Evolutionary conservation across 2,888 invertebrate species (phyloP), one percentile per base, ranked within the genome.

Genomic region (Punctoribates punctum): DNA sequence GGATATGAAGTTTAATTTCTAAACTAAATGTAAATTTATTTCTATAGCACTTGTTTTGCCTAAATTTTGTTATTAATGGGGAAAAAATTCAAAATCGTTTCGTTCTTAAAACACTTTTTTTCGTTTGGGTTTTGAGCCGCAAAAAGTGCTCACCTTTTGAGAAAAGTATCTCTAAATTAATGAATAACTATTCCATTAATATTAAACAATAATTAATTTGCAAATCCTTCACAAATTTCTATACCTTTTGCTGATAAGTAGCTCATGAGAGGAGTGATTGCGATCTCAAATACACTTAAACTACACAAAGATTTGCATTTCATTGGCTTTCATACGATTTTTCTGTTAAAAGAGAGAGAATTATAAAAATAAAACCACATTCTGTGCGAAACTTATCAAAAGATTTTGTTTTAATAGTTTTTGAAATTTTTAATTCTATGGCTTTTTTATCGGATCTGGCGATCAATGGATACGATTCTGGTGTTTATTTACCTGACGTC

Each of bases 181-280:
- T 60, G 60, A 27, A 27, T 60, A 60, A 60, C 11, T 27, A 60
- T 60, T 60, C 11, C 60, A 60, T 60, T 60, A 60, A 60, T 60
- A 60, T 60, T 60, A 25, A 60, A 60, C 60, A 60, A 60, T 60
- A 60, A 60, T 60, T 60, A 60, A 60, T 60, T 60, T 25, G 60
- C 60, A 60, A 25, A 48, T 48, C 48, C 48, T 48, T 48, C 17
- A 17, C 15, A 9, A 48, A 3, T 25, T 60, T 34, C 34, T 34
- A 34, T 34, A 34, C 34, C 34, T 8, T 34, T 8, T 4, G 5
- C 27, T 23, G 11, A 60, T 60, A 60, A 60, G 60, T 60, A 60
- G 60, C 60, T 60, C 60, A 60, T 6, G 23, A 48, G 48, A 48
- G 48, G 48, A 48, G 48, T 48, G 48, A 48, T 48, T 48, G 48